Evolutionary conservation across 2,888 invertebrate genomes (phyloP).

Genomic region (Eristalis intricaria): DNA sequence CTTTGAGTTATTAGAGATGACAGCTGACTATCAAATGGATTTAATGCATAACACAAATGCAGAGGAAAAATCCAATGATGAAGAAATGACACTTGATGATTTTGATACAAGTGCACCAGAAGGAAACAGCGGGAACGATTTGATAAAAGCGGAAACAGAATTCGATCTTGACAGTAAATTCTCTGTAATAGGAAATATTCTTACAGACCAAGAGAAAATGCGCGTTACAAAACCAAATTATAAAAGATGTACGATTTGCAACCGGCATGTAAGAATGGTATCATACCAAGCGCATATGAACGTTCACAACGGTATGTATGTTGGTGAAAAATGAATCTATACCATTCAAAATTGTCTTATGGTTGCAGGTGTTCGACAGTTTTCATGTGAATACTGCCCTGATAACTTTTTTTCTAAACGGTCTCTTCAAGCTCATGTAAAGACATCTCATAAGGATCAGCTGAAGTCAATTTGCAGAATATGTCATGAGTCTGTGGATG

Average conservation of each 20-base stretch:
- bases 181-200: slow-evolving; percentile 39
- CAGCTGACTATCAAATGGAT: slow-evolving; percentile 16
- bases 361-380: slow-evolving; percentile 42
- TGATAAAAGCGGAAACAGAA: slow-evolving; percentile 17
- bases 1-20: slow-evolving; percentile 46
- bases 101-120: slow-evolving; percentile 19
- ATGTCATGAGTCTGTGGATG: slow-evolving; percentile 53
- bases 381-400: slow-evolving; percentile 55
- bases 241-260: slow-evolving; percentile 46
- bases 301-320: slow-evolving; percentile 55
- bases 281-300: slow-evolving; percentile 59
- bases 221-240: slow-evolving; percentile 28
- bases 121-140: slow-evolving; percentile 14
- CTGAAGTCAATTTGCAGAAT: slow-evolving; percentile 54
- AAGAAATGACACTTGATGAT: slow-evolving; percentile 4
- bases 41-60: background rate
- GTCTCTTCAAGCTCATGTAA: slow-evolving; percentile 47
- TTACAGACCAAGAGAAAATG: slow-evolving; percentile 48
- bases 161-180: slow-evolving; percentile 25
- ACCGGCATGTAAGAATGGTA: slow-evolving; percentile 23
- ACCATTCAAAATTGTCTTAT: background rate
- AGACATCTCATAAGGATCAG: slow-evolving; percentile 29
- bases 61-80: slow-evolving; percentile 31
- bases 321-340: background rate
- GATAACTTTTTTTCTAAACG: slow-evolving; percentile 51